These are phyloP conservation scores for Andrena chrysosceles DNA, from an alignment of 2,888 invertebrate genomes.

Conservation along the genomic window DNA sequence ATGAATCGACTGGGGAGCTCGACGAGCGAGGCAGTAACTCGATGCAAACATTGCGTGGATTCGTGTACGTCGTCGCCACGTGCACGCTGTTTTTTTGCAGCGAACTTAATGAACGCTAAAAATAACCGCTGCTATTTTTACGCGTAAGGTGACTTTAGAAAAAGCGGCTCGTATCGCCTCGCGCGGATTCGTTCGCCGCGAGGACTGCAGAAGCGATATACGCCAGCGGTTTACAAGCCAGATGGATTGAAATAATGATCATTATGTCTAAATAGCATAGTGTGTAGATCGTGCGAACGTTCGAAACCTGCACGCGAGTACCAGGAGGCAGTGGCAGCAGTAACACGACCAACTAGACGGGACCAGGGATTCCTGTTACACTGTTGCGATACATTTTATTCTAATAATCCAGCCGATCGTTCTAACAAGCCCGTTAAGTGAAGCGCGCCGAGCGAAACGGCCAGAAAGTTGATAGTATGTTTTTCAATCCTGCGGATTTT, in stretches of 20 bases:
- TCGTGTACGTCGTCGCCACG: constrained; percentile 12
- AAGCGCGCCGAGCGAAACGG: not conserved
- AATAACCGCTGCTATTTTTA: constrained; percentile 48
- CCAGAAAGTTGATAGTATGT: constrained; percentile 1
- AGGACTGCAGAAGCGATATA: not conserved
- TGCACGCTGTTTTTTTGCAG: constrained; percentile 3
- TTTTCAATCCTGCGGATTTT: not conserved
- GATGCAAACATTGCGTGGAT: constrained; percentile 25
- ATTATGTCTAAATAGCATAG: not conserved
- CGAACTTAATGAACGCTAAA: constrained; percentile 40
- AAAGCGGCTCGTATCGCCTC: constrained; percentile 24
- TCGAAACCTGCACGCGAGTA: not conserved
- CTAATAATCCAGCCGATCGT: constrained; percentile 22
- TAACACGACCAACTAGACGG: constrained; percentile 10
- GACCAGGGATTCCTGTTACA: constrained; percentile 20
- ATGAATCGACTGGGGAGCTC: constrained; percentile 29
- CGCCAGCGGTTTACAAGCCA: too few relatives aligned
- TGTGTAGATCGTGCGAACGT: not conserved
- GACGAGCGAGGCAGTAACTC: constrained; percentile 19
- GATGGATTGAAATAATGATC: too few relatives aligned
- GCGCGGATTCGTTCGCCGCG: not conserved
- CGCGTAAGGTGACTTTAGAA: constrained; percentile 38
- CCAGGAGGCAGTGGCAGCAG: constrained; percentile 8
- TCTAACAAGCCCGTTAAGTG: constrained; percentile 26
- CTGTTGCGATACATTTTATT: constrained; percentile 17